A percentile compares a stretch with the other conserved stretches of the same genome.
phyloP scores from a whole-genome alignment of 2,797 vertebrate species.

The Hydrolagus colliei region DNA sequence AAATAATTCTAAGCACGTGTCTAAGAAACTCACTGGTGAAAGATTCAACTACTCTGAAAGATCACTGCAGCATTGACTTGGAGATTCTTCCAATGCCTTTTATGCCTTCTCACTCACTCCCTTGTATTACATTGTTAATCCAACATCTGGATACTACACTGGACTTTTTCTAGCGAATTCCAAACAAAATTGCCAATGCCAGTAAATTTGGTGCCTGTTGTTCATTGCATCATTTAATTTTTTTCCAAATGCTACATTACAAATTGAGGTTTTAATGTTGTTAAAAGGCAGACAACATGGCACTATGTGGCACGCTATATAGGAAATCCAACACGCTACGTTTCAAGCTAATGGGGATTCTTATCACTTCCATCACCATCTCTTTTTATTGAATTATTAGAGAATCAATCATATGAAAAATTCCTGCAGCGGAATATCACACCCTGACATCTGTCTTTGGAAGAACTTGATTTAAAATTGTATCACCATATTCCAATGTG shows the following conservation, averaged over 20 bases:
- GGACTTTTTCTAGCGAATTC: neutral
- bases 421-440: conserved; percentile 15
- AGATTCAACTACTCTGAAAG: neutral
- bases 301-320: neutral
- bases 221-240: neutral
- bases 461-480: conserved; percentile 29
- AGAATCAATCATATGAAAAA: conserved; percentile 23
- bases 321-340: conserved; percentile 13
- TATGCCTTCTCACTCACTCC: neutral
- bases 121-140: conserved; percentile 2
- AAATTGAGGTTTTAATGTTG: conserved; percentile 21
- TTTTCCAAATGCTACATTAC: neutral
- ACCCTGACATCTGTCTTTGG: conserved; percentile 4
- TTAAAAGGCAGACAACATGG: conserved; percentile 11
- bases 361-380: conserved; percentile 24
- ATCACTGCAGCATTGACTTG: neutral
- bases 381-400: conserved; percentile 30
- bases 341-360: conserved; percentile 18
- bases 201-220: neutral
- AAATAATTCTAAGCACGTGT: neutral
- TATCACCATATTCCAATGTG: neutral
- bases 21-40: neutral
- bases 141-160: neutral
- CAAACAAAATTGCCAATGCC: conserved; percentile 3
- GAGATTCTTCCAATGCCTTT: neutral